phyloP scores from a whole-genome alignment of 1,140 invertebrate genomes.

The Nephotettix cincticeps region DNA sequence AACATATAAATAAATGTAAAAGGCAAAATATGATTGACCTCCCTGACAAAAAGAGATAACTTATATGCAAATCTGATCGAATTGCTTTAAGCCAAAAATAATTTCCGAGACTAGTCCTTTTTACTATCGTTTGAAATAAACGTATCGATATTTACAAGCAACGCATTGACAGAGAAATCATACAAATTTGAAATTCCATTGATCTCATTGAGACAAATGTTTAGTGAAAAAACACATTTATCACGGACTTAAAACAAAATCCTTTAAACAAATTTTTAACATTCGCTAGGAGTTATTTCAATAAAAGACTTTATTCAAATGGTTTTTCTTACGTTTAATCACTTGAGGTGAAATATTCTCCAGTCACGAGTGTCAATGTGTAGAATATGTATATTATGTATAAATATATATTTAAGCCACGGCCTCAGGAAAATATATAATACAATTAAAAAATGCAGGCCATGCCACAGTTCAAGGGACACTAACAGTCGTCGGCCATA shows the following conservation, averaged over 20 bases:
- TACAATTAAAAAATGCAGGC: slow-evolving; percentile 17
- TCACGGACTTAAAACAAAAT: slow-evolving; percentile 25
- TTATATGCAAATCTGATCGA: background rate
- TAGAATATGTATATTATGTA: slow-evolving; percentile 15
- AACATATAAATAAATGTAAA: no score
- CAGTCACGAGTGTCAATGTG: slow-evolving; percentile 6
- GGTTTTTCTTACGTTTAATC: background rate
- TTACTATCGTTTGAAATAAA: background rate
- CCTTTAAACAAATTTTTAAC: slow-evolving; percentile 20
- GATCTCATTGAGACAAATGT: slow-evolving; percentile 13
- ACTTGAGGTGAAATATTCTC: background rate
- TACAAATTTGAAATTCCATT: background rate
- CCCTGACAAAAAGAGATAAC: no score
- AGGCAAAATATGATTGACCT: no score
- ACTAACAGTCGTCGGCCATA: slow-evolving; percentile 67
- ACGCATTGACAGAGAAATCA: background rate
- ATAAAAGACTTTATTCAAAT: background rate
- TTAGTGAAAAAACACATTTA: slow-evolving; percentile 9
- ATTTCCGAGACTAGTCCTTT: background rate
- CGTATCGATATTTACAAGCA: background rate
- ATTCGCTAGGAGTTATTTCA: background rate
- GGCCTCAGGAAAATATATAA: slow-evolving; percentile 2
- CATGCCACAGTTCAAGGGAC: background rate
- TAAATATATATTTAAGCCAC: slow-evolving; percentile 17
- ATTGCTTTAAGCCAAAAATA: background rate